Percentiles rank a stretch among this genome's conserved stretches.
These are phyloP conservation scores for Polypedilum pembai DNA, from an alignment of 1,140 invertebrate genomes.

Conservation along the genomic window DNA sequence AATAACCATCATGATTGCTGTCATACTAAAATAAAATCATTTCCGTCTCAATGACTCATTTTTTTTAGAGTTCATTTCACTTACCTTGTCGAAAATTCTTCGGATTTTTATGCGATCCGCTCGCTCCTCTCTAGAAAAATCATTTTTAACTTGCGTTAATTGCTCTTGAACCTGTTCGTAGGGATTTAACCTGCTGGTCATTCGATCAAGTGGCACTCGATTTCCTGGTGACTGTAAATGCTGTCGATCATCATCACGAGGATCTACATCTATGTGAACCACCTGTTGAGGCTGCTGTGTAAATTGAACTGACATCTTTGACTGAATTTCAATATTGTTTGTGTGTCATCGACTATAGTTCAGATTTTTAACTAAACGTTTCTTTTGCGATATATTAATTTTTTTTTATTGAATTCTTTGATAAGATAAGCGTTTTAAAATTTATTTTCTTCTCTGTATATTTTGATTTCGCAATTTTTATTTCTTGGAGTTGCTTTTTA, in stretches of 20 bases:
- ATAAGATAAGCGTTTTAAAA: slow-evolving; percentile 19
- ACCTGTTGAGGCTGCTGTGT: slow-evolving; percentile 6
- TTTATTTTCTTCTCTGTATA: neutral
- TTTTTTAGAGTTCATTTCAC: neutral
- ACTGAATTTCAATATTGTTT: neutral
- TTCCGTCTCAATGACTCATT: neutral
- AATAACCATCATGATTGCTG: slow-evolving; percentile 61
- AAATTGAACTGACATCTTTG: slow-evolving; percentile 21
- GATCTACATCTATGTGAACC: neutral
- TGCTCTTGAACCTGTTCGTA: neutral
- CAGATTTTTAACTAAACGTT: neutral
- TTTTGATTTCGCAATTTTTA: slow-evolving; percentile 6
- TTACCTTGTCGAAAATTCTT: slow-evolving; percentile 39
- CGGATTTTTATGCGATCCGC: slow-evolving; percentile 38
- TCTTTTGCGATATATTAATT: slow-evolving; percentile 17
- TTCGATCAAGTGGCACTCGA: slow-evolving; percentile 36
- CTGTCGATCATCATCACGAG: neutral
- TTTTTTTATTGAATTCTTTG: neutral
- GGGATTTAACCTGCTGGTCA: slow-evolving; percentile 27
- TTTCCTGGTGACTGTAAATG: neutral
- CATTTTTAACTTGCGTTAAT: slow-evolving; percentile 17
- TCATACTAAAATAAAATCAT: slow-evolving; percentile 58
- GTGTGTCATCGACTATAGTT: neutral
- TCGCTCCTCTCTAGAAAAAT: slow-evolving; percentile 33
- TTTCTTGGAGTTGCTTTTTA: neutral